A percentile compares a stretch with the other conserved stretches of the same genome.
These are phyloP conservation scores for Odontomachus brunneus DNA, from an alignment of 1,140 invertebrate genomes.

Conservation along the genomic window DNA sequence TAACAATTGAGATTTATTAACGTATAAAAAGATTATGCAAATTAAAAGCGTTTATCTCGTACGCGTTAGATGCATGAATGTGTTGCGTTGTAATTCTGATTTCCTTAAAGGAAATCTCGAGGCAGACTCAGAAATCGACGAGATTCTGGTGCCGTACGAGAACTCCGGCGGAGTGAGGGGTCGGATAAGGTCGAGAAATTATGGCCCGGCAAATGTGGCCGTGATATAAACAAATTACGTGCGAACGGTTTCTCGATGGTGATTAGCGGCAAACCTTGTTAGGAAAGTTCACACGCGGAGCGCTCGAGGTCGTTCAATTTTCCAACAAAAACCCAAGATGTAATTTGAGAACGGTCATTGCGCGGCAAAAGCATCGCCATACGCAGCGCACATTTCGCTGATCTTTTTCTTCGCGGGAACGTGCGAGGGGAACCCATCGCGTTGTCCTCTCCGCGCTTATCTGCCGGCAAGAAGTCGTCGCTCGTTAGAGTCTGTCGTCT, in stretches of 20 bases:
- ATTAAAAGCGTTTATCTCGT: no score
- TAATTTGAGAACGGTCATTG: no score
- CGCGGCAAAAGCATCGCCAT: no score
- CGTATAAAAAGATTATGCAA: not conserved
- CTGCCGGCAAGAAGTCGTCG: conserved; percentile 22
- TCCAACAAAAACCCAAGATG: no score
- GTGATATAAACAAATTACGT: conserved; percentile 83
- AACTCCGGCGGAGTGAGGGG: conserved; percentile 56
- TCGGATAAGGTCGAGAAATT: conserved; percentile 74
- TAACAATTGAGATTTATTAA: not conserved
- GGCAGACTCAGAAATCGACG: conserved; percentile 69
- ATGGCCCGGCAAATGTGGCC: conserved; percentile 77
- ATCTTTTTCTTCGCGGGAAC: not conserved
- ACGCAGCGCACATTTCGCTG: no score
- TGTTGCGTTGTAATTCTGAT: conserved; percentile 45
- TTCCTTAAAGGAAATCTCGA: conserved; percentile 64
- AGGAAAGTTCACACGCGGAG: conserved; percentile 72
- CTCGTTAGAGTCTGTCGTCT: conserved; percentile 13
- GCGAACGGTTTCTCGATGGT: conserved; percentile 81
- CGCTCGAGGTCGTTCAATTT: conserved; percentile 1
- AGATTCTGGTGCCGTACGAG: conserved; percentile 65
- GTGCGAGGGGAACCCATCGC: not conserved
- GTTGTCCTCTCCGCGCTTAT: conserved; percentile 10
- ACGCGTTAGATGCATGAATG: no score
- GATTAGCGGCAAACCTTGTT: conserved; percentile 83